Evolutionary conservation across 2,888 invertebrate genomes (phyloP).

Genomic region (Hermaeophaga mercurialis): DNA sequence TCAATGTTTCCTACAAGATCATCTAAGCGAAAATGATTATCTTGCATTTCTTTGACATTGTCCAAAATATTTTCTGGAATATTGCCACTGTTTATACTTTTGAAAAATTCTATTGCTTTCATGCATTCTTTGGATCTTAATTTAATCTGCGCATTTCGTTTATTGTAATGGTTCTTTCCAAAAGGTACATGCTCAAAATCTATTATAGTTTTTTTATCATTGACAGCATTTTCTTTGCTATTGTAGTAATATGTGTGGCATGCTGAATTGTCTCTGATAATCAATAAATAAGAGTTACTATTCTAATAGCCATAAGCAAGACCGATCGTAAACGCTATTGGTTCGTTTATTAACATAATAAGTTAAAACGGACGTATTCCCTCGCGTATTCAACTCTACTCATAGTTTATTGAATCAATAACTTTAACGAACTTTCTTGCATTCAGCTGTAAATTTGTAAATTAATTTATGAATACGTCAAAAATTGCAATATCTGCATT

Average conservation of each 20-base stretch:
- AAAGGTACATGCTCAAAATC: constrained; percentile 50
- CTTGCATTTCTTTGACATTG: constrained; percentile 41
- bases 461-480: too few relatives aligned
- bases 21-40: constrained; percentile 45
- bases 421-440: too few relatives aligned
- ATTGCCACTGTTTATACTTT: constrained; percentile 59
- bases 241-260: constrained; percentile 58
- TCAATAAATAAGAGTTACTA: too few relatives aligned
- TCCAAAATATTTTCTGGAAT: constrained; percentile 59
- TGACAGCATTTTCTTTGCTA: constrained; percentile 51
- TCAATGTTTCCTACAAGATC: constrained; percentile 58
- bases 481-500: neutral
- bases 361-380: too few relatives aligned
- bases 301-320: too few relatives aligned
- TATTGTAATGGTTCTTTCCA: constrained; percentile 53
- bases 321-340: too few relatives aligned
- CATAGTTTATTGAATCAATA: too few relatives aligned
- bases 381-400: too few relatives aligned
- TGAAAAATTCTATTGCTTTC: constrained; percentile 59
- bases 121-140: constrained; percentile 60
- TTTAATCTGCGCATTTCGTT: constrained; percentile 57
- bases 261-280: constrained; percentile 55
- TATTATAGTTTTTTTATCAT: constrained; percentile 50
- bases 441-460: too few relatives aligned
- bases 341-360: too few relatives aligned